phyloP scores from a whole-genome alignment of 2,888 invertebrate species.

The Bhutanitis thaidina region DNA sequence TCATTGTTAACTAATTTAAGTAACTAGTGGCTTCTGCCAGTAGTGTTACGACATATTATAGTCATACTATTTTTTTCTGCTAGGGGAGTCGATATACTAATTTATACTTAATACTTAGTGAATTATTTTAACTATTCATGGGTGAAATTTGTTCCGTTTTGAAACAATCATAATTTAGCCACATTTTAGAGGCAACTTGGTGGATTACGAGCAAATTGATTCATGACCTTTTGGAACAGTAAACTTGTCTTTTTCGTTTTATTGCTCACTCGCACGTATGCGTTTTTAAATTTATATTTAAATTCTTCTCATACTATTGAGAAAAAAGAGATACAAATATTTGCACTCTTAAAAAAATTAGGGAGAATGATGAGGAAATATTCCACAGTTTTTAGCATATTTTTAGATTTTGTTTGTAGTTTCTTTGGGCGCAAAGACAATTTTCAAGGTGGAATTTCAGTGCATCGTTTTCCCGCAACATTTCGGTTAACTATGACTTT shows the following conservation, averaged over 20 bases:
- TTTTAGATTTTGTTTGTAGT: no score
- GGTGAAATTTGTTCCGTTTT: constrained; percentile 15
- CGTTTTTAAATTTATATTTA: not conserved
- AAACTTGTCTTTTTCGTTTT: constrained; percentile 47
- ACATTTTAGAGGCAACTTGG: constrained; percentile 30
- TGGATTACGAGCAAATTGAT: constrained; percentile 50
- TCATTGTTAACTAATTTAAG: constrained; percentile 81
- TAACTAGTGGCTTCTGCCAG: constrained; percentile 67
- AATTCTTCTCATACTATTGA: not conserved
- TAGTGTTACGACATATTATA: constrained; percentile 62
- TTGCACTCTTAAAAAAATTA: no score
- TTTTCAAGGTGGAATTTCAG: no score
- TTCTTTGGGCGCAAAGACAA: no score
- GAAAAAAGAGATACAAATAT: no score
- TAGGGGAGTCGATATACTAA: constrained; percentile 44
- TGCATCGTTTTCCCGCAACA: no score
- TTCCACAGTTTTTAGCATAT: no score
- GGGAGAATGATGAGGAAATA: no score
- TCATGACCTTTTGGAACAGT: constrained; percentile 47
- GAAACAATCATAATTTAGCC: constrained; percentile 12
- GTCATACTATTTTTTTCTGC: constrained; percentile 38
- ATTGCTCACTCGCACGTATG: not conserved
- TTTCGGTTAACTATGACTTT: no score
- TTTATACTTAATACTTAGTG: no score
- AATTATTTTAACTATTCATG: no score